Evolutionary conservation across 1,140 invertebrate genomes (phyloP).

Genomic region (Lasioglossum baleicum): DNA sequence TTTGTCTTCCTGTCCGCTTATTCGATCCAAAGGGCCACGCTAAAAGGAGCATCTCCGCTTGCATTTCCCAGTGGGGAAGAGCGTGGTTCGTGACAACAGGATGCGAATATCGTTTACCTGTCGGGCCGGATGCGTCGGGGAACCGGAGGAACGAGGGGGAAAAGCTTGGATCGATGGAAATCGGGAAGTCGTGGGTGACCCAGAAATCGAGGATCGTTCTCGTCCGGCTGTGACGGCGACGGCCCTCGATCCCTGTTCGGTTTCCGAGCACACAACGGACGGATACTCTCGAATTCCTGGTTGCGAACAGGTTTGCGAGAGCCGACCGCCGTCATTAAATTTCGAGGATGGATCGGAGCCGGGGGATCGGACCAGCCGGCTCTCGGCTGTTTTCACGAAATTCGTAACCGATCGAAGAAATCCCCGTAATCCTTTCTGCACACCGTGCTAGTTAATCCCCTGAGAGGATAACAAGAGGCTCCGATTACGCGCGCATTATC

Average conservation of each 20-base stretch:
- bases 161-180: conserved; percentile 22
- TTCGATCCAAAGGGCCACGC: neutral
- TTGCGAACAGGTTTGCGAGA: neutral
- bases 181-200: neutral
- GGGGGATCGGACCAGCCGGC: no score
- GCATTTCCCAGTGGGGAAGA: conserved; percentile 26
- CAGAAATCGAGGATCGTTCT: conserved; percentile 10
- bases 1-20: neutral
- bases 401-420: conserved; percentile 12
- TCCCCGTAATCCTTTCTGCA: conserved; percentile 37
- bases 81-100: neutral
- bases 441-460: conserved; percentile 23
- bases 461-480: conserved; percentile 26
- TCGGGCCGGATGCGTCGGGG: neutral
- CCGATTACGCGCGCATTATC: conserved; percentile 30
- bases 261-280: neutral
- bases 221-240: no score
- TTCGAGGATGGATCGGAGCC: no score
- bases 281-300: neutral
- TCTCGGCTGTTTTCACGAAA: neutral
- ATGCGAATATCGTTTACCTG: conserved; percentile 7
- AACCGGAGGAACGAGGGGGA: conserved; percentile 12
- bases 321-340: neutral
- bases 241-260: no score
- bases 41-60: conserved; percentile 12